Evolutionary conservation across 2,113 vertebrate genomes (phyloP).

Genomic region (Tauraco erythrolophus): DNA sequence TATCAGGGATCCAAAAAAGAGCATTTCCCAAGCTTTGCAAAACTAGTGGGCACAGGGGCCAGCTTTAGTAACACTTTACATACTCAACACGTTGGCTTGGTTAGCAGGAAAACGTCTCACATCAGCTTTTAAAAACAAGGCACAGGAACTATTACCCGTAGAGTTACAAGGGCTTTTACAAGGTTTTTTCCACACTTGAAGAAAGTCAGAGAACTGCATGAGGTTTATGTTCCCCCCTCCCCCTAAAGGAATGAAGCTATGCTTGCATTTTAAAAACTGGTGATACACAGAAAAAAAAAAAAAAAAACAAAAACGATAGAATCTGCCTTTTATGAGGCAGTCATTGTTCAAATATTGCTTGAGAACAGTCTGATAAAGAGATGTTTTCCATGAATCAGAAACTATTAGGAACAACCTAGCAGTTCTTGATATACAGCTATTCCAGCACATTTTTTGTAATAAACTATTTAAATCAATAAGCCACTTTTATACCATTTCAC

Average conservation of each 20-base stretch:
- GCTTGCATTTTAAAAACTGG: background rate
- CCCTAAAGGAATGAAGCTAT: background rate
- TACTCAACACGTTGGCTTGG: background rate
- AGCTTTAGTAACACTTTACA: background rate
- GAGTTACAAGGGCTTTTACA: background rate
- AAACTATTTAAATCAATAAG: background rate
- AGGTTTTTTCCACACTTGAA: background rate
- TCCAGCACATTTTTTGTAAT: background rate
- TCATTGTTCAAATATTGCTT: background rate
- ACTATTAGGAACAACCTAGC: background rate
- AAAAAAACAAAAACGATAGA: too few species aligned
- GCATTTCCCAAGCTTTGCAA: background rate
- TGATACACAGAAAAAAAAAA: background rate
- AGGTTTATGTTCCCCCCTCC: background rate
- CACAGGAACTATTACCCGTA: background rate
- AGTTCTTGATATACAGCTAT: background rate
- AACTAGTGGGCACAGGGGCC: background rate
- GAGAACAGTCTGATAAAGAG: background rate
- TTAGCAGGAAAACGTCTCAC: background rate
- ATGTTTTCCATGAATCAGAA: background rate
- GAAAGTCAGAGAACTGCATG: background rate
- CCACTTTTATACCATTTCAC: background rate
- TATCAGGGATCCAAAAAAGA: background rate
- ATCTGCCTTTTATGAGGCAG: background rate
- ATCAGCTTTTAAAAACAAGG: background rate